Evolutionary conservation across 2,113 vertebrate species (phyloP).

Genomic region (Halichoeres trimaculatus): DNA sequence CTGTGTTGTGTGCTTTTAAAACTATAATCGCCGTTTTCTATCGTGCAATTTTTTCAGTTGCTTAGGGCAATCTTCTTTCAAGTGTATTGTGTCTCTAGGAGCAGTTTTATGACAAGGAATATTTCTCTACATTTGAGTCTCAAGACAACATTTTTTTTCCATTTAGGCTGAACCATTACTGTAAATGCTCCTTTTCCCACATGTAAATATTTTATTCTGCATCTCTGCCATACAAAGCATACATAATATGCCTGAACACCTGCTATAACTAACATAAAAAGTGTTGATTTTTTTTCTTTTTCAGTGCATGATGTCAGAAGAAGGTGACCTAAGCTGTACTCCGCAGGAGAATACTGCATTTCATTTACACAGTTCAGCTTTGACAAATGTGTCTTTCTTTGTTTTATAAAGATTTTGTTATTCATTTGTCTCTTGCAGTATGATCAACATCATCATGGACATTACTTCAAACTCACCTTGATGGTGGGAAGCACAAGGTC

Average conservation of each 20-base stretch:
- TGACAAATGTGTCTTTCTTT: background rate
- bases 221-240: background rate
- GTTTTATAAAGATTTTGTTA: constrained; percentile 31
- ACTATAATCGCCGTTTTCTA: background rate
- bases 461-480: constrained; percentile 85
- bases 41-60: background rate
- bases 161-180: background rate
- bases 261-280: background rate
- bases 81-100: background rate
- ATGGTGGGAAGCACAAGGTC: constrained; percentile 94
- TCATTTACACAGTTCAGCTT: constrained; percentile 2
- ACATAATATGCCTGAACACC: background rate
- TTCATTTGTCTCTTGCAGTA: background rate
- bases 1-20: background rate
- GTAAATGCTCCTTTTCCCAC: background rate
- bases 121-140: background rate
- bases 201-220: background rate
- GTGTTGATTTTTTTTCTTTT: background rate
- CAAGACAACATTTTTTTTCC: too few relatives aligned
- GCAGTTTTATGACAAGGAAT: too few relatives aligned
- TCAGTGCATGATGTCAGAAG: background rate
- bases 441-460: background rate
- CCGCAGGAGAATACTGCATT: background rate
- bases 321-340: background rate
- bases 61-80: background rate